Base-by-base conservation (phyloP, 2,797 vertebrate species). In the Gymnothorax reevesii region DNA sequence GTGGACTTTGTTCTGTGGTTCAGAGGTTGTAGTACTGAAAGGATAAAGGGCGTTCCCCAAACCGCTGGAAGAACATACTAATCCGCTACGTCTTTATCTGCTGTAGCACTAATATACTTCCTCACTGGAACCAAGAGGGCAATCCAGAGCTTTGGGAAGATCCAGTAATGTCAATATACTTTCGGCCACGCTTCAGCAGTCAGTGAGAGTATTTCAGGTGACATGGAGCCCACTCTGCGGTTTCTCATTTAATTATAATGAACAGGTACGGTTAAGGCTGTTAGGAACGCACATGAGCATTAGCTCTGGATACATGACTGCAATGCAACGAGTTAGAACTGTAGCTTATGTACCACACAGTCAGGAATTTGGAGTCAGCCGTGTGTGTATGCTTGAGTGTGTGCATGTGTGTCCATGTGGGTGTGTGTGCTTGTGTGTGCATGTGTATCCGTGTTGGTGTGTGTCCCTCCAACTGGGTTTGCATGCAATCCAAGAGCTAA, bases 401-500 rank as follows among this genome's bases (percentile, higher is more conserved):
- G 54, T 85, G 57, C 83, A 22, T 25, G 55, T 52, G 9, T 86
- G 87, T 87, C 66, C 54, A 88, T 91, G 88, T 60, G 84, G 88
- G 75, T 86, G 84, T 87, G 27, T 8, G 73, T 69, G n/a, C n/a
- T n/a, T n/a, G n/a, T 55, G 59, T 57, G 54, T 85, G 57, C 83
- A 22, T 25, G 55, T 52, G 9, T 86, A 87, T 87, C 66, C 54
- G 89, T 91, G 88, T 60, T 83, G 88, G 75, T 86, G 84, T 87
- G 27, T 8, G 73, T 69, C 87, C 87, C 88, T 86, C 85, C 69
- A 83, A 87, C 85, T 86, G 33, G 86, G 27, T 90, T 88, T 90
- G 87, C 83, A 69, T 85, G 62, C 89, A 91, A 89, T 87, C 87
- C 88, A 87, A 87, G 88, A 90, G 88, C 90, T 92, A 91, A 93